phyloP scores from a whole-genome alignment of 92 coral and sea anemone species.

The Montipora capitata region DNA sequence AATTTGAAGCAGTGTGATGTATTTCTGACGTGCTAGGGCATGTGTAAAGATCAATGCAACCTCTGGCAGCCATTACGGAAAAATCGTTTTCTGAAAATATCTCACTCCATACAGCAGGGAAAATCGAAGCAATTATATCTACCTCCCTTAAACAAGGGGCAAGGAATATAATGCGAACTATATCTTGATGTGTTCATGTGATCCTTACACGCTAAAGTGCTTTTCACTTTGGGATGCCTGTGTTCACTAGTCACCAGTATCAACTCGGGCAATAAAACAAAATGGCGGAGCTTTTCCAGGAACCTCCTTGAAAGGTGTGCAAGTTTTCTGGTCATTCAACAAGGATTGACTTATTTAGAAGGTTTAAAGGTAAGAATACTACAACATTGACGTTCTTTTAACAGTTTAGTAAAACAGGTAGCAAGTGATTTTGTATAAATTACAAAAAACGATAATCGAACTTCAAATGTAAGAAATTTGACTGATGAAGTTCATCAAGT shows the following conservation, averaged over 20 bases:
- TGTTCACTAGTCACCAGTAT: neutral
- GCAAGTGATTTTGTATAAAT: neutral
- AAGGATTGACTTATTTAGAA: neutral
- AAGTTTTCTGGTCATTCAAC: neutral
- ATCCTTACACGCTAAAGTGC: neutral
- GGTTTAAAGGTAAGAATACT: neutral
- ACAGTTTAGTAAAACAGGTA: no score
- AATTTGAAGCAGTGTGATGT: neutral
- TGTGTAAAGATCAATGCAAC: neutral
- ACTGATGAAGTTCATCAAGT: neutral
- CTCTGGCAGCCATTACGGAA: neutral
- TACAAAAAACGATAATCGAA: neutral
- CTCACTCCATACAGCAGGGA: neutral
- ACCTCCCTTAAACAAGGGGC: neutral
- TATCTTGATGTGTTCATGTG: neutral
- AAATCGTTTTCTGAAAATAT: slow-evolving; percentile 1
- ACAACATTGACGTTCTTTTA: neutral
- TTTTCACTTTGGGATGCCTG: neutral
- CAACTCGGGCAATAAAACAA: neutral
- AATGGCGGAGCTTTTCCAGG: neutral
- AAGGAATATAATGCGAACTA: neutral
- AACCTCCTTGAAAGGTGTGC: neutral
- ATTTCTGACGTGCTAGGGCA: neutral
- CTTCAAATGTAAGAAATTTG: neutral
- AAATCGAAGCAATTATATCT: neutral